Evolutionary conservation across 2,113 vertebrate species (phyloP).

Genomic region (Neolamprologus ventralis): DNA sequence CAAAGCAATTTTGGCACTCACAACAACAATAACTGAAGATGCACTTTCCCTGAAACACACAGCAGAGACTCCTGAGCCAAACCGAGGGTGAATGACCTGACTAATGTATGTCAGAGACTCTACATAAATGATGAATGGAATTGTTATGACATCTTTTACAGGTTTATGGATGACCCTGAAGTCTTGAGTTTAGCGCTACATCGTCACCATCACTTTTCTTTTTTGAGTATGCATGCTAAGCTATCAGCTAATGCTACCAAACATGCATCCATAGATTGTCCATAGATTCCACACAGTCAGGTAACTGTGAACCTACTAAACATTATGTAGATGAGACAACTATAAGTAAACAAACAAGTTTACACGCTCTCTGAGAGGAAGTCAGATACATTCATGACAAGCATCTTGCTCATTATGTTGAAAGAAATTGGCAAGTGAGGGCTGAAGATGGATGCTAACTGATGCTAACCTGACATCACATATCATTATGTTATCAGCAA

Average conservation of each 20-base stretch:
- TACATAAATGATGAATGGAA: neutral
- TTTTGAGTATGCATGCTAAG: neutral
- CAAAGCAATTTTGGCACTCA: neutral
- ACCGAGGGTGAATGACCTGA: neutral
- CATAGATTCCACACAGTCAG: neutral
- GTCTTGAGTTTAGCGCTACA: neutral
- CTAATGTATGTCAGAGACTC: neutral
- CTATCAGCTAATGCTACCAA: neutral
- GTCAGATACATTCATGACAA: neutral
- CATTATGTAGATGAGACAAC: neutral
- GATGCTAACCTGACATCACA: neutral
- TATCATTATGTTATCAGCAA: neutral
- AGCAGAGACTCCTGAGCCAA: neutral
- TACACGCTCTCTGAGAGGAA: neutral
- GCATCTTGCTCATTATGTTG: neutral
- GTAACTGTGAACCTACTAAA: neutral
- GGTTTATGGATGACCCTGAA: neutral
- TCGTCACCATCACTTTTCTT: neutral
- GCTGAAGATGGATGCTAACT: neutral
- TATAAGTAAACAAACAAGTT: neutral
- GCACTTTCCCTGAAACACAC: neutral
- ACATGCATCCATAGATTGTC: neutral
- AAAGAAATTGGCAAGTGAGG: neutral
- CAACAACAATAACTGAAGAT: neutral
- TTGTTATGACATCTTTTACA: neutral